Evolutionary conservation across 2,797 vertebrate species (phyloP), one percentile per base, ranked within the genome.

Genomic region (Falco concolor): DNA sequence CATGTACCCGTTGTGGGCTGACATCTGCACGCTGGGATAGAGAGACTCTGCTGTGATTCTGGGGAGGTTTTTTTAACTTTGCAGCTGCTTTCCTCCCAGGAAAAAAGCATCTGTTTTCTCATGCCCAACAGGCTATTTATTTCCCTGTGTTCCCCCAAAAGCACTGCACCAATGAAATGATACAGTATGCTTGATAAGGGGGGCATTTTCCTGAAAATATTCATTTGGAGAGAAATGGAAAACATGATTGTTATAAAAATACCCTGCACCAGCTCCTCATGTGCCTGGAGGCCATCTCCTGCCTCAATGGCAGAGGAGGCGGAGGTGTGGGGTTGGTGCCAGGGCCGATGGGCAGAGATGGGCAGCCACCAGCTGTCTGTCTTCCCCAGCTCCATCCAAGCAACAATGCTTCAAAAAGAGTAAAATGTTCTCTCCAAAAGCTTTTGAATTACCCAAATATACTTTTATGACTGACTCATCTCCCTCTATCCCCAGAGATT

Each of bases 261-360:
- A 83, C 34, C 14, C 11, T 59, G 38, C 1, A 3, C 13, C 4
- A 12, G 15, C 40, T 77, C 10, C 12, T 40, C 2, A 3, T 63
- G 27, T 56, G 12, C 52, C 64, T 42, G 23, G 25, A 69, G 34
- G 16, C 28, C 57, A 82, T 20, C 13, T 84, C 23, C 10, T 3
- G 4, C 24, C 38, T 79, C 6, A 0, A n/a, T 1, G 1, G 6
- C 38, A 50, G 32, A 4, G 3, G 12, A 82, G 23, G 6, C 7
- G 2, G 19, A 42, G 28, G 19, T 3, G 0, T 20, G 25, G 13
- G 19, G 5, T n/a, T 83, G 5, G 0, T 2, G 2, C 24, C 1
- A 1, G 23, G 20, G 27, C 6, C 1, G 0, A 44, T 0, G 1
- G n/a, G 18, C 13, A 84, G 63, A 84, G 32, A 15, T 3, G 1